A percentile compares a stretch with the other conserved stretches of the same genome.
Evolutionary conservation across 2,113 vertebrate species (phyloP).

Genomic region (Sorex fumeus): DNA sequence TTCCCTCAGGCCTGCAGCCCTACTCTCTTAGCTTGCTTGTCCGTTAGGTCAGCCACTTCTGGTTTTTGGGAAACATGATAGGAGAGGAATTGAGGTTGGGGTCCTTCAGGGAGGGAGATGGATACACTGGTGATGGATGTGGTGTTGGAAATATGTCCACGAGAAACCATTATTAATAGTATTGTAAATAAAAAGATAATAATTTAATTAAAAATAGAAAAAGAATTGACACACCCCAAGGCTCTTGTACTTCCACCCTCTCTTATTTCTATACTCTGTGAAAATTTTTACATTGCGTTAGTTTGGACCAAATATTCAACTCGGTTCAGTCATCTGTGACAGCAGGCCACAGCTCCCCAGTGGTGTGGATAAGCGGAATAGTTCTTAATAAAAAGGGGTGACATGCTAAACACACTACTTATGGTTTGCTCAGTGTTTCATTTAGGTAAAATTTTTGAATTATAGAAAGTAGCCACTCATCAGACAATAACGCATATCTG

Average conservation of each 20-base stretch:
- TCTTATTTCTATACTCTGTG: conserved; percentile 23
- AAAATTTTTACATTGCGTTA: conserved; percentile 17
- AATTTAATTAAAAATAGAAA: too few species aligned
- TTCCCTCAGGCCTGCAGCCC: neutral
- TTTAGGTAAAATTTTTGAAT: conserved; percentile 24
- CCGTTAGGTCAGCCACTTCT: neutral
- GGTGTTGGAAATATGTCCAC: too few species aligned
- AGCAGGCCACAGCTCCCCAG: neutral
- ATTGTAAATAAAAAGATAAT: too few species aligned
- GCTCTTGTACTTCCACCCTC: neutral
- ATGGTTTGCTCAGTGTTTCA: neutral
- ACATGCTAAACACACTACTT: neutral
- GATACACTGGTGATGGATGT: too few species aligned
- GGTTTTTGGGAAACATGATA: neutral
- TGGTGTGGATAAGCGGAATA: neutral
- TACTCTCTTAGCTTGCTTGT: neutral
- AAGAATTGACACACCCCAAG: neutral
- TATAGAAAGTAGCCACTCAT: conserved; percentile 38
- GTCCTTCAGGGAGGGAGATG: too few species aligned
- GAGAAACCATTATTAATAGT: too few species aligned
- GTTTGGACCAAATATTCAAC: neutral
- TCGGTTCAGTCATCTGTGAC: neutral
- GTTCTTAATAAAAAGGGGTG: neutral
- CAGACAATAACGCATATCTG: conserved; percentile 19
- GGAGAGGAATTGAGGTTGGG: neutral